Evolutionary conservation across 2,888 invertebrate species (phyloP).

Genomic region (Tiphia femorata): DNA sequence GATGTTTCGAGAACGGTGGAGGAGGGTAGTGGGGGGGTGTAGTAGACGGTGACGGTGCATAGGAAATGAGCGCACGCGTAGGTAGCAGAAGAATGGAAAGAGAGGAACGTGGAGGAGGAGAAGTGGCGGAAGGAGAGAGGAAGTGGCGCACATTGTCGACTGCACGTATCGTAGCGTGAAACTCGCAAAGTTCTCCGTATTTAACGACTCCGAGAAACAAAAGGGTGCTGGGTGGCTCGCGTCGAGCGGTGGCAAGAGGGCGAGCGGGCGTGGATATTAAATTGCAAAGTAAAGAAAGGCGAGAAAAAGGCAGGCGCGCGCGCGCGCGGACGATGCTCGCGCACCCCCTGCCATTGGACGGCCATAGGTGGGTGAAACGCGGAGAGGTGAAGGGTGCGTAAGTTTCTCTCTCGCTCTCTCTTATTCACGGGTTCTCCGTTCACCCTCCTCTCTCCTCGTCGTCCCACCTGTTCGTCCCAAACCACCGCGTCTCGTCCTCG

Average conservation of each 20-base stretch:
- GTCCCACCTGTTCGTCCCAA: no score
- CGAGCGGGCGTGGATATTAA: conserved; percentile 2
- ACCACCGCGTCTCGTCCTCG: no score
- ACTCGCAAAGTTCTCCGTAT: conserved; percentile 23
- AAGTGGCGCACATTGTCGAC: neutral
- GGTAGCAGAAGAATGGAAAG: no score
- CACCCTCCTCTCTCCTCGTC: no score
- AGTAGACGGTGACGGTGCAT: no score
- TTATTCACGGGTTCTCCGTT: no score
- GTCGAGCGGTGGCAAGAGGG: neutral
- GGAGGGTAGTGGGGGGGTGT: no score
- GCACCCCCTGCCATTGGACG: neutral
- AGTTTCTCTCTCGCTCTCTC: no score
- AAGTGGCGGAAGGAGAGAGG: conserved; percentile 4
- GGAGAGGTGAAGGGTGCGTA: neutral
- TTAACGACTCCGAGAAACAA: conserved; percentile 32
- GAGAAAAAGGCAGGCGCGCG: neutral
- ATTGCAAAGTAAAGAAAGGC: neutral
- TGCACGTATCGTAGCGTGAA: conserved; percentile 13
- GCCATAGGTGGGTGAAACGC: no score
- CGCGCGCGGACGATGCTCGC: neutral
- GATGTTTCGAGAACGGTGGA: neutral
- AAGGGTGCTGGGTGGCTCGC: neutral
- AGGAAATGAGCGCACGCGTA: no score
- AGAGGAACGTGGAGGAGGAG: no score